These are phyloP conservation scores for Thermophis baileyi DNA, from an alignment of 2,113 vertebrate species.

Conservation along the genomic window DNA sequence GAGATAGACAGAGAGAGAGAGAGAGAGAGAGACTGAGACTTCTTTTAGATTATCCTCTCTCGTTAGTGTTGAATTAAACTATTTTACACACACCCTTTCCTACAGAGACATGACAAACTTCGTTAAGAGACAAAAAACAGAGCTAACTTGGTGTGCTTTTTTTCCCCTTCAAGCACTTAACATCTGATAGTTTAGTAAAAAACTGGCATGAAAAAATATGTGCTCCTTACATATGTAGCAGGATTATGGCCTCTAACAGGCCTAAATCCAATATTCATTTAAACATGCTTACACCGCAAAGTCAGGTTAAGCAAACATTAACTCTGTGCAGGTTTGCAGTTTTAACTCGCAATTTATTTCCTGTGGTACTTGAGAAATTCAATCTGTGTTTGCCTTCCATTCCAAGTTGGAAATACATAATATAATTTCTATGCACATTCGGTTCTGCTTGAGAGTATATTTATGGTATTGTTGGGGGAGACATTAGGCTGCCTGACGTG, in stretches of 20 bases:
- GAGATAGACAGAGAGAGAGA: background rate
- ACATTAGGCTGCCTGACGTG: background rate
- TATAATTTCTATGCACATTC: background rate
- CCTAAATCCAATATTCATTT: background rate
- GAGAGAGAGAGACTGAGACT: background rate
- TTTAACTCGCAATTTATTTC: background rate
- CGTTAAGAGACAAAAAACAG: background rate
- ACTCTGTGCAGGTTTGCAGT: background rate
- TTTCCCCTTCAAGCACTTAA: background rate
- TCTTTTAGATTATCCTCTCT: background rate
- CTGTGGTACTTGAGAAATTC: background rate
- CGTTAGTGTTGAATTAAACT: background rate
- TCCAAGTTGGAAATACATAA: background rate
- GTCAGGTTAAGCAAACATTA: background rate
- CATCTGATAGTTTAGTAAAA: background rate
- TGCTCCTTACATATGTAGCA: background rate
- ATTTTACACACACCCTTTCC: background rate
- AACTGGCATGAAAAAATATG: background rate
- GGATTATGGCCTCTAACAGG: background rate
- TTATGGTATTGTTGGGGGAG: background rate
- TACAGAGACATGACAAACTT: background rate
- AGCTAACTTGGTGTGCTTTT: background rate
- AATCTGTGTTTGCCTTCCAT: background rate
- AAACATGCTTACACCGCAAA: conserved; percentile 8
- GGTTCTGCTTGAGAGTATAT: background rate